Evolutionary conservation across 2,797 vertebrate species (phyloP).

Genomic region (Rhabdomys pumilio): DNA sequence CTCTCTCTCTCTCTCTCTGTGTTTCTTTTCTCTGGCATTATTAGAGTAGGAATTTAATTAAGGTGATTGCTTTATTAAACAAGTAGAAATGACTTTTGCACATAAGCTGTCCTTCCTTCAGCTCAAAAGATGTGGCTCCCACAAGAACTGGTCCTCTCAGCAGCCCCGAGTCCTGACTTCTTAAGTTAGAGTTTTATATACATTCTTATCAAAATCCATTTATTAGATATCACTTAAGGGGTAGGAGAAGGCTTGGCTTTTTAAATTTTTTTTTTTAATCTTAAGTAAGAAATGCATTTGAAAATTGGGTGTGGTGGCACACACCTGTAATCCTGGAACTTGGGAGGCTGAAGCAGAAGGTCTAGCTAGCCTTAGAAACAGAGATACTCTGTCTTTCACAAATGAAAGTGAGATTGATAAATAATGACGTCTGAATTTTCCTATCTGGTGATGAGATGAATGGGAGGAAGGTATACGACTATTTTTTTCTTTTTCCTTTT

Average conservation of each 20-base stretch:
- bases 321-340: background rate
- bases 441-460: background rate
- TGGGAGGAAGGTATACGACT: background rate
- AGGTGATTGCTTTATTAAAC: conserved; percentile 54
- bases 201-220: background rate
- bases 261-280: background rate
- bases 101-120: background rate
- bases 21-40: background rate
- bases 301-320: background rate
- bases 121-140: background rate
- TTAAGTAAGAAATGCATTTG: background rate
- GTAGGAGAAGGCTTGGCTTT: background rate
- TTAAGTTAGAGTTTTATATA: no score
- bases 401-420: background rate
- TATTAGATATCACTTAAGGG: background rate
- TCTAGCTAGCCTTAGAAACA: background rate
- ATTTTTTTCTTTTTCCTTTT: background rate
- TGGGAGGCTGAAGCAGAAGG: background rate
- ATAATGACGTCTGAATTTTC: background rate
- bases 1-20: no score
- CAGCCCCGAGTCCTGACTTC: background rate
- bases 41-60: conserved; percentile 71
- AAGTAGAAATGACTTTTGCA: conserved; percentile 47
- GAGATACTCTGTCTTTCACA: background rate
- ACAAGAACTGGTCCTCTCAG: no score